Conservation (phyloP, 2,888 invertebrate genomes). For the Lymantria monacha region DNA sequence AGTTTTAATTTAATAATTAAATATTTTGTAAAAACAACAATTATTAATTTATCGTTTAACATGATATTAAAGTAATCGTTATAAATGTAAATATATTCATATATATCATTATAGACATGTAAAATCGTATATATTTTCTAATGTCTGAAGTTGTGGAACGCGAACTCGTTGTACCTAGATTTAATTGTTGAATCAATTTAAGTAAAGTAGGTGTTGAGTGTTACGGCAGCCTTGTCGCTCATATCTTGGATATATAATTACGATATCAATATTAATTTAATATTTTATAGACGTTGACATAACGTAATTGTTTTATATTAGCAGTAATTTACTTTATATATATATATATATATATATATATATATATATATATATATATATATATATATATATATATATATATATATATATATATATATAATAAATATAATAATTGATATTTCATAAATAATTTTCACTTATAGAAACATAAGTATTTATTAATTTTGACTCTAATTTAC, state of each 20-base stretch:
- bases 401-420: too few species aligned
- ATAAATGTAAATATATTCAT: neutral
- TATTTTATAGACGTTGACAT: constrained; percentile 7
- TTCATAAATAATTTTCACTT: neutral
- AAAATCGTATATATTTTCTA: neutral
- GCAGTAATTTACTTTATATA: neutral
- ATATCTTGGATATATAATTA: constrained; percentile 4
- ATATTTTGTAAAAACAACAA: too few species aligned
- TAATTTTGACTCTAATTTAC: too few species aligned
- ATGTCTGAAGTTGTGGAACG: neutral
- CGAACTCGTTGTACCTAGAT: constrained; percentile 22
- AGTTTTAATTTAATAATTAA: neutral
- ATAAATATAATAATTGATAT: neutral
- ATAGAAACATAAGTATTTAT: neutral
- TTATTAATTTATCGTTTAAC: too few species aligned
- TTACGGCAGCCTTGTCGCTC: constrained; percentile 22
- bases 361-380: too few species aligned
- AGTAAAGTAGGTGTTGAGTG: constrained; percentile 10
- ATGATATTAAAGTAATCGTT: too few species aligned
- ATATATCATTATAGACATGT: too few species aligned
- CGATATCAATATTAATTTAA: constrained; percentile 10
- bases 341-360: too few species aligned
- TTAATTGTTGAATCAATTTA: constrained; percentile 24
- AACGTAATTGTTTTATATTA: neutral
- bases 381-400: too few species aligned